These are phyloP conservation scores for Plebejus argus DNA, from an alignment of 2,888 invertebrate species.

Conservation along the genomic window DNA sequence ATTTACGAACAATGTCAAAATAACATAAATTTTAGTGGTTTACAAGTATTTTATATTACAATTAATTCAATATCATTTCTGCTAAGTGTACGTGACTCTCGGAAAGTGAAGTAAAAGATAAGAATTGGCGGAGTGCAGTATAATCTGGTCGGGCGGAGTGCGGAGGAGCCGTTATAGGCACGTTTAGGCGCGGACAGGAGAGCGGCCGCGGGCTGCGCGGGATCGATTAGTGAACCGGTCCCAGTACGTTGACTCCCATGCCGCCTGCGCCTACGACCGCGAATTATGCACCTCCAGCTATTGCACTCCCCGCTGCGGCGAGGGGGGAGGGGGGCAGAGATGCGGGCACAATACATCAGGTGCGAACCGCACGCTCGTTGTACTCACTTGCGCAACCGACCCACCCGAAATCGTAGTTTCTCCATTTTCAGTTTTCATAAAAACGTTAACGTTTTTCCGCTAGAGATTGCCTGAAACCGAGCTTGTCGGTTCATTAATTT, in stretches of 20 bases:
- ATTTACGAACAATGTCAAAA: neutral
- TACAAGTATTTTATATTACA: neutral
- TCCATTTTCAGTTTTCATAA: neutral
- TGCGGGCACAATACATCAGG: constrained; percentile 41
- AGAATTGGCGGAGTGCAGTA: constrained; percentile 18
- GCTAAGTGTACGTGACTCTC: constrained; percentile 6
- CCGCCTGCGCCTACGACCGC: constrained; percentile 61
- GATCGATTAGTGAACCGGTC: constrained; percentile 80
- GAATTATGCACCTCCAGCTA: constrained; percentile 62
- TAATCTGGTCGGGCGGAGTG: constrained; percentile 44
- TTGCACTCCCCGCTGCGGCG: constrained; percentile 45
- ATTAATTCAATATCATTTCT: neutral
- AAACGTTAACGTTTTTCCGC: neutral
- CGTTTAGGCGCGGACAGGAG: constrained; percentile 74
- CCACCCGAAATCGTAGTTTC: constrained; percentile 3
- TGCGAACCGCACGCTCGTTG: neutral
- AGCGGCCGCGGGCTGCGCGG: constrained; percentile 59
- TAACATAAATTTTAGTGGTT: neutral
- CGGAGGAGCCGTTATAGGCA: constrained; percentile 71
- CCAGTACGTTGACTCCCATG: constrained; percentile 74
- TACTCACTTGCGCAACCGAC: neutral
- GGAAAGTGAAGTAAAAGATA: neutral
- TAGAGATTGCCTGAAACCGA: neutral
- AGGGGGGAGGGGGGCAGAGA: neutral
- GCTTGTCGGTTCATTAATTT: constrained; percentile 3